Base-by-base conservation (phyloP, 2,888 invertebrate species). In the Mesoligia furuncula region DNA sequence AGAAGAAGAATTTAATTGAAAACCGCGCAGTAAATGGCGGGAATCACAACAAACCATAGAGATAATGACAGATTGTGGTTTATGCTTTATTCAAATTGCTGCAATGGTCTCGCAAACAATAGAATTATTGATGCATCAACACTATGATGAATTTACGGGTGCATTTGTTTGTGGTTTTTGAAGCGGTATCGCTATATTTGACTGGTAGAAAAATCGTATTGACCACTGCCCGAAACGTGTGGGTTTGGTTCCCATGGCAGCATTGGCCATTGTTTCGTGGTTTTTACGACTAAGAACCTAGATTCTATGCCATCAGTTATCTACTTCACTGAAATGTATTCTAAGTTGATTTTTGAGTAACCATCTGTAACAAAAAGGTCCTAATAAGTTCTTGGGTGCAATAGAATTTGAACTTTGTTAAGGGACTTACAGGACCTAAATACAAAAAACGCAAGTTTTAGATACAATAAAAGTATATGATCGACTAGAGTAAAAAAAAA, bases 161-260 rank as follows among this genome's bases (percentile, higher is more conserved):
- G 20, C 42, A 72, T 57, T n/a, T 27, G 72, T 77, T 75, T 77
- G 85, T 74, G 83, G 78, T 77, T 57, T 61, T 45, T 31, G 51
- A 39, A 81, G 73, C 54, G 20, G 42, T 31, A 62, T 36, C 9
- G 20, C 20, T 9, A 31, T 31, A 20, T 61, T 31, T 31, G 31
- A 61, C 59, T 61, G 17, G 61, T 7, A 27, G 17, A 11, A 62
- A 61, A 62, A 62, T 31, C 20, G 20, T 20, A 9, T 62, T 31
- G 20, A 62, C 20, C 20, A 20, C 61, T 36, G 61, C 20, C 31
- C 9, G 20, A 31, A 62, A 9, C 20, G 20, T 20, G 61, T 65
- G n/a, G n/a, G 27, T 15, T 57, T 57, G 54, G 11, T 20, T 45
- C 27, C 27, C 20, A 45, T 20, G 67, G 42, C 27, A 66, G 6